Base-by-base conservation (phyloP, 2,113 vertebrate species). In the Alaudala cheleensis region DNA sequence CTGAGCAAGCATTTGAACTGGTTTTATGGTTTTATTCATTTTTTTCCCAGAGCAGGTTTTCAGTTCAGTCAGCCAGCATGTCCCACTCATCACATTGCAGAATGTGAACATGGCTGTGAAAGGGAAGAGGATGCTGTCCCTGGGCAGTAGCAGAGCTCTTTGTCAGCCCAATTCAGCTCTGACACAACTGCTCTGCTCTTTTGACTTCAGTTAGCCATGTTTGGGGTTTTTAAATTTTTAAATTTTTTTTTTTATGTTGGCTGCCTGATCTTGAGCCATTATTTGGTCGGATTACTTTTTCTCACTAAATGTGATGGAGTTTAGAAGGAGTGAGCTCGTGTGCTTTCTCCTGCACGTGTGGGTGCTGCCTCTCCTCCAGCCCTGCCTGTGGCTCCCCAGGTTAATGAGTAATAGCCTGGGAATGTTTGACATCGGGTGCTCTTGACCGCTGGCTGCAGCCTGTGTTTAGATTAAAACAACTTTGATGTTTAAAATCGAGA, bases 331-430 rank as follows among this genome's bases (percentile, higher is more conserved):
- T 1, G 3, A 5, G 10, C 23, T 72, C 47, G 11, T 45, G 64
- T 62, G 40, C 25, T 7, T 14, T 54, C 44, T 13, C 1, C 2
- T 37, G 70, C 90, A 82, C 8, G 28, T 86, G 86, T 65, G 58
- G 4, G 6, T 49, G 23, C 64, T 90, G 42, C 23, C 21, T 92
- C 26, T 81, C 3, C 26, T 90, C 10, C 60, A 80, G 64, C 44
- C 49, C 44, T 61, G 54, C 13, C 1, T 80, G 88, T 86, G 85
- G 86, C 80, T 96, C 42, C 47, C n/a, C 85, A 76, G 67, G 86
- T 96, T 98, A 97, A 98, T 97, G 85, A 97, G 87, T 96, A 92
- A 95, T 62, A 67, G 64, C 61, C 56, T 74, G 91, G 95, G 80
- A 96, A 93, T 97, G 95, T 97, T 96, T 95, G 92, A 88, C 91